Conservation (phyloP, 2,797 vertebrate species). For the Masticophis lateralis region DNA sequence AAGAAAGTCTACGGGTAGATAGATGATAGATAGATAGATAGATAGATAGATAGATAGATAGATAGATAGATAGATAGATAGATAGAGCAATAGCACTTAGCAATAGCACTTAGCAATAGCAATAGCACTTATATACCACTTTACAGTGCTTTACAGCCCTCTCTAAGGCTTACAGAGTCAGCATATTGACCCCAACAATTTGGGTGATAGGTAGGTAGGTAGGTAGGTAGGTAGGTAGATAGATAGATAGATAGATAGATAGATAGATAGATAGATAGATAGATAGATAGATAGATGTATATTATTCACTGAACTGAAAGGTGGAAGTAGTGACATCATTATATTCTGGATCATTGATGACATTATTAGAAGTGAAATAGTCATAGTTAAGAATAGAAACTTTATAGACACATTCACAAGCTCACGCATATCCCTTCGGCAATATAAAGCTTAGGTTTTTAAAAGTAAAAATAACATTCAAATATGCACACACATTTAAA, state of each 20-base stretch:
- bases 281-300: neutral
- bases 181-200: too few species aligned
- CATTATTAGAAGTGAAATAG: neutral
- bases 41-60: neutral
- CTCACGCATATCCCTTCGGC: neutral
- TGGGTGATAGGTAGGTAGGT: too few species aligned
- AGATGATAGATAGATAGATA: too few species aligned
- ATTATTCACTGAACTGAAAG: neutral
- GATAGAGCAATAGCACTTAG: too few species aligned
- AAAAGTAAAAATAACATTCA: neutral
- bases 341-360: neutral
- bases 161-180: too few species aligned
- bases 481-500: neutral
- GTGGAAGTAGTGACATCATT: neutral
- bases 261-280: too few species aligned
- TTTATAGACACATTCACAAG: neutral
- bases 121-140: too few species aligned
- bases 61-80: too few species aligned
- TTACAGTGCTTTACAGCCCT: too few species aligned
- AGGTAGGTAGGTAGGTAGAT: too few species aligned
- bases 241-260: too few species aligned
- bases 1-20: neutral
- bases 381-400: neutral
- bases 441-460: neutral
- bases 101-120: too few species aligned